Conservation (phyloP, 2,113 vertebrate species). For the Acanthochromis polyacanthus region DNA sequence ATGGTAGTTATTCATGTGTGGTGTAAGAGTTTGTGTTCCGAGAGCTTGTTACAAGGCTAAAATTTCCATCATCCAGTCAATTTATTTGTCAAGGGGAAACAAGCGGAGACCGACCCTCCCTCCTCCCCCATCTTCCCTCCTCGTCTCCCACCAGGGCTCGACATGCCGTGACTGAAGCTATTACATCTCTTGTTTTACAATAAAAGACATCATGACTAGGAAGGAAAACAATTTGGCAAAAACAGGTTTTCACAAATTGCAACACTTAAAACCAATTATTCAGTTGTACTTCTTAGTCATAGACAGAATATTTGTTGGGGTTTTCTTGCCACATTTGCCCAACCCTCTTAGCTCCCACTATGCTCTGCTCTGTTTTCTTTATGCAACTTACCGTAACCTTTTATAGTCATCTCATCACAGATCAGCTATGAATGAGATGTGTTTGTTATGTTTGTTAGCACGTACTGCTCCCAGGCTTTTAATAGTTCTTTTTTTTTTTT, state of each 20-base stretch:
- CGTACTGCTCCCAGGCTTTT: constrained; percentile 1
- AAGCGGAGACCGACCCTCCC: not conserved
- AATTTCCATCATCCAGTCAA: constrained; percentile 64
- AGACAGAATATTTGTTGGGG: constrained; percentile 66
- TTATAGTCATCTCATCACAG: constrained; percentile 14
- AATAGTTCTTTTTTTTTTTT: not conserved
- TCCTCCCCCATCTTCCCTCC: not conserved
- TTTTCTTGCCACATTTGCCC: constrained; percentile 57
- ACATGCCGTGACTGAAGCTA: constrained; percentile 73
- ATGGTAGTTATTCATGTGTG: constrained; percentile 41
- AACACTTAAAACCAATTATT: constrained; percentile 77
- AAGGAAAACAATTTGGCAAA: constrained; percentile 73
- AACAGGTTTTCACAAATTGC: constrained; percentile 75
- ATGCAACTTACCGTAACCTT: constrained; percentile 6
- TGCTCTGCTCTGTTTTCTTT: constrained; percentile 8
- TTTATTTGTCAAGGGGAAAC: constrained; percentile 62
- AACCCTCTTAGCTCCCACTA: constrained; percentile 47
- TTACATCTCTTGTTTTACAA: constrained; percentile 72
- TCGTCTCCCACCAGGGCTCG: constrained; percentile 22
- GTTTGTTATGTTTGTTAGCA: constrained; percentile 1
- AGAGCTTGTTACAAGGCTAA: constrained; percentile 54
- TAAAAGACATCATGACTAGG: constrained; percentile 70
- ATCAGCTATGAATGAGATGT: not conserved
- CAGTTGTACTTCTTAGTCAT: constrained; percentile 72
- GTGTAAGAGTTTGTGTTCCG: constrained; percentile 32